Evolutionary conservation across 2,797 vertebrate genomes (phyloP), one percentile per base, ranked within the genome.

Genomic region (Acrossocheilus fasciatus): DNA sequence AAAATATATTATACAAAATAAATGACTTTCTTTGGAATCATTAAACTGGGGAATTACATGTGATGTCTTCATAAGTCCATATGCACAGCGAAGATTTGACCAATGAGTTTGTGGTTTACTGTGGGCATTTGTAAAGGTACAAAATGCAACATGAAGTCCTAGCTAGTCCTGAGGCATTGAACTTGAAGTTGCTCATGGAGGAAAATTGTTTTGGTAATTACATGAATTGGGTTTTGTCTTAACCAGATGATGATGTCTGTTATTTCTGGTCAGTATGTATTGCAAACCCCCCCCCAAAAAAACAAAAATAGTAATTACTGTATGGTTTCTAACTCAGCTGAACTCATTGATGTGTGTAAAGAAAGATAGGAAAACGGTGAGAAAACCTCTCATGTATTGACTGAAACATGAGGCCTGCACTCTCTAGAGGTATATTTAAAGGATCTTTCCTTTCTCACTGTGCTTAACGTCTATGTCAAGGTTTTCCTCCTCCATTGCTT

Each of bases 401-500:
- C 50, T 45, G 66, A 41, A 57, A 69, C 36, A 54, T 59, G n/a
- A 69, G 36, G 45, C 14, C 11, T 57, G 47, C 12, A n/a, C 12
- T 85, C 75, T 66, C 59, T 39, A 15, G 57, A 68, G 73, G 73
- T 68, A 18, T 77, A 36, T 77, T 68, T 81, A 76, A 66, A 83
- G 50, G 75, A 69, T 82, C 75, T 72, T 75, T 82, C 36, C 14
- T 66, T 70, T 50, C 41, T 36, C 4, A 11, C 70, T 54, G 89
- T 86, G 85, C 76, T 90, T 93, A 91, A 92, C 88, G 88, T 87
- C 86, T 90, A 82, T 89, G 92, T 93, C 91, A 90, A 91, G 81
- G 87, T 23, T 0, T 45, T 79, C 91, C 90, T 83, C 87, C 82
- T 91, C 78, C 88, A 79, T 88, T 64, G 74, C 90, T 90, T 92